These are phyloP conservation scores for Diploptera punctata DNA, from an alignment of 2,888 invertebrate species.

Conservation along the genomic window DNA sequence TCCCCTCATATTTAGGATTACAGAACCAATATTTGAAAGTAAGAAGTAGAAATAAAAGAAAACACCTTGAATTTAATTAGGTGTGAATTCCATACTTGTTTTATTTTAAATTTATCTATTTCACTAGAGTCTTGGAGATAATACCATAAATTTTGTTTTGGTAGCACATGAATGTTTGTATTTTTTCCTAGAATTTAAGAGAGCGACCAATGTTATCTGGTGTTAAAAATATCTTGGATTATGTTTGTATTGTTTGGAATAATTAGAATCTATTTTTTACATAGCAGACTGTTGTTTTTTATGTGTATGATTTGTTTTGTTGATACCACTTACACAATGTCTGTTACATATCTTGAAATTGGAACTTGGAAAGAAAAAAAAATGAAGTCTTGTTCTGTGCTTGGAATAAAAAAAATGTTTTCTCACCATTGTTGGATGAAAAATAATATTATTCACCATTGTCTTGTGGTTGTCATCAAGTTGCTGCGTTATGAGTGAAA, in stretches of 20 bases:
- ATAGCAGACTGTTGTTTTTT: constrained; percentile 6
- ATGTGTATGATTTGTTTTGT: background rate
- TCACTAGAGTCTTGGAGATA: background rate
- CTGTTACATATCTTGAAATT: no score
- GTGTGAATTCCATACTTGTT: background rate
- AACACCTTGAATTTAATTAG: constrained; percentile 7
- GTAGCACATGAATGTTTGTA: constrained; percentile 8
- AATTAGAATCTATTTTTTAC: background rate
- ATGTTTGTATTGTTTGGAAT: no score
- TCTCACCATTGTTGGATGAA: no score
- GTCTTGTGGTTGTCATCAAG: background rate
- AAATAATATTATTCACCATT: background rate
- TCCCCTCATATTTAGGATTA: background rate
- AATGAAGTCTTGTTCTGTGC: no score
- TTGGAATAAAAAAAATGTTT: no score
- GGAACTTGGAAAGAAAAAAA: no score
- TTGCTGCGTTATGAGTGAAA: background rate
- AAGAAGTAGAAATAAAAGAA: no score
- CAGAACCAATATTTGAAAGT: background rate
- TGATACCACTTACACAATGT: background rate
- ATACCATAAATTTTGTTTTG: constrained; percentile 18
- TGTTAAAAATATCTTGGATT: background rate
- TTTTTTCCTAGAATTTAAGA: constrained; percentile 19
- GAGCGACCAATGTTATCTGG: background rate
- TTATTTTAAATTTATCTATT: constrained; percentile 8